Evolutionary conservation across 2,113 vertebrate species (phyloP).

Genomic region (Hippocampus zosterae): DNA sequence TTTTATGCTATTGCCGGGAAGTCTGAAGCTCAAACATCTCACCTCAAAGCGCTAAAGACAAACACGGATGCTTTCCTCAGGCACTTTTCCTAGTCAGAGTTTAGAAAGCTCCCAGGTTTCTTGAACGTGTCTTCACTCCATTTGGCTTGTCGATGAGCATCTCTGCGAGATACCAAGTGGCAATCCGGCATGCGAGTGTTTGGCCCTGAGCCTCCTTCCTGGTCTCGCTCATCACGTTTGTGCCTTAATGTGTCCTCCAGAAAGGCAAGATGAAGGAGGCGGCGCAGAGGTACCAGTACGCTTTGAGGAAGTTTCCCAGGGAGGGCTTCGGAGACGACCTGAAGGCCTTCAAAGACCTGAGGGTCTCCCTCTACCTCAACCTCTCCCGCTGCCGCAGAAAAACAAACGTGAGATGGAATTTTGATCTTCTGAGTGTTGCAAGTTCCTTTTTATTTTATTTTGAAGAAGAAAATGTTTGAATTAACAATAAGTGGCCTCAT

Average conservation of each 20-base stretch:
- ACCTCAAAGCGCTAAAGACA: not conserved
- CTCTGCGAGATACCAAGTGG: too few relatives aligned
- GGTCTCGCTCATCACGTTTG: slow-evolving; percentile 19
- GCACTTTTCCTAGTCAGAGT: not conserved
- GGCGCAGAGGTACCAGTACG: slow-evolving; percentile 95
- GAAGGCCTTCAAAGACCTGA: slow-evolving; percentile 90
- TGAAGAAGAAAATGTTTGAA: not conserved
- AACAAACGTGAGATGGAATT: slow-evolving; percentile 84
- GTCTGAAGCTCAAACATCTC: not conserved
- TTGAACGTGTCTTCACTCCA: not conserved
- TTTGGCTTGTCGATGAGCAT: not conserved
- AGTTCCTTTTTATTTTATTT: not conserved
- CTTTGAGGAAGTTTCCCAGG: slow-evolving; percentile 92
- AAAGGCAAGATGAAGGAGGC: slow-evolving; percentile 99
- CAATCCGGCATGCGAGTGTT: slow-evolving; percentile 20
- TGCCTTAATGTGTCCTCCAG: slow-evolving; percentile 67
- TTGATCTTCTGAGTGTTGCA: not conserved
- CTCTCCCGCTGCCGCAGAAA: slow-evolving; percentile 95
- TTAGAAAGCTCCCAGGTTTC: not conserved
- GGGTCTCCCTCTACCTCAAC: slow-evolving; percentile 92
- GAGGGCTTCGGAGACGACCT: slow-evolving; percentile 94
- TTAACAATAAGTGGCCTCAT: not conserved
- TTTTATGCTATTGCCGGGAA: slow-evolving; percentile 21
- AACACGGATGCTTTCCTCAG: too few relatives aligned
- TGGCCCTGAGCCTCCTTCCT: slow-evolving; percentile 26